Evolutionary conservation across 2,113 vertebrate genomes (phyloP), one percentile per base, ranked within the genome.

Genomic region (Burhinus oedicnemus): DNA sequence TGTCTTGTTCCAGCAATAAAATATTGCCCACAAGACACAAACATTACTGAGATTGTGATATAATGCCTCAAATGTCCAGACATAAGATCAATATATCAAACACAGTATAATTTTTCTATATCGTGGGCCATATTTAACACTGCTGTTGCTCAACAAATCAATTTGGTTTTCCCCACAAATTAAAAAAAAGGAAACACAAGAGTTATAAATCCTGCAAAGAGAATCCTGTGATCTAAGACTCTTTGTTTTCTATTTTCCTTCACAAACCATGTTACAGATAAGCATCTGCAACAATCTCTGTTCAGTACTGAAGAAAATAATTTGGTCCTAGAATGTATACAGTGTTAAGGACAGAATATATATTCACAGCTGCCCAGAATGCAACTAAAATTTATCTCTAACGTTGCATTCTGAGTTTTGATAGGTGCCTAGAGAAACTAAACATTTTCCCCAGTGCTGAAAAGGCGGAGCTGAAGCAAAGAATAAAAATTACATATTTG

Each of bases 1-100:
- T 87, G 84, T 84, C 84, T 87, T 92, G 44, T 79, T 96, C 60
- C 52, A 89, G 69, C 29, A 95, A 82, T 89, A 89, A 96, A 96
- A 87, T 78, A 94, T 44, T 81, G 11, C 29, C 65, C 74, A 87
- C 77, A 82, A 45, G 87, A 93, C 91, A 89, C 55, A 93, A 93
- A 82, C 38, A 47, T 91, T 82, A 91, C 65, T 15, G 47, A 94
- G 47, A 93, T 72, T 44, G 52, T 95, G 93, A 95, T 84, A 89
- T 70, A 95, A 94, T 81, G 55, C 64, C 60, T 92, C 69, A 87
- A 44, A 84, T 4, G 7, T 75, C 66, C 66, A 93, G 89, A 87
- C 5, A 0, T 51, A 71, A 81, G 1, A 72, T 72, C 9, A 1
- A 82, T 94, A 64, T 47, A 87, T 93, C 47, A 81, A 89, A 58